Conservation (phyloP, 2,113 vertebrate species). For the Halcyon senegalensis region DNA sequence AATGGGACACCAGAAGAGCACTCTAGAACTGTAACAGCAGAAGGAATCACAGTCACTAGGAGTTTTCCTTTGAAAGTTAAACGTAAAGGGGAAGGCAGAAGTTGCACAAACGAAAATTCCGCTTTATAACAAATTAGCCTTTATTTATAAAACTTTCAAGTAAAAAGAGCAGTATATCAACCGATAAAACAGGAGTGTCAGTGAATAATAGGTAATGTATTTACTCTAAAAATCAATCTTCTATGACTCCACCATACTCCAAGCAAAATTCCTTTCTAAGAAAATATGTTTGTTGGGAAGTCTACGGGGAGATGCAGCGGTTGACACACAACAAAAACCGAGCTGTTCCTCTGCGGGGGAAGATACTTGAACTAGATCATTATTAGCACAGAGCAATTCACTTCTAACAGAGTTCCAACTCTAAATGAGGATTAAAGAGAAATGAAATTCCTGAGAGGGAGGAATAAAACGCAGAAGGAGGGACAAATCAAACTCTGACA, state of each 20-base stretch:
- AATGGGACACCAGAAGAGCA: background rate
- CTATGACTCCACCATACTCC: background rate
- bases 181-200: background rate
- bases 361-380: background rate
- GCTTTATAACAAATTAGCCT: slow-evolving; percentile 30
- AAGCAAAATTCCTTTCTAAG: background rate
- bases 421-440: background rate
- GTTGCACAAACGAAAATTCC: slow-evolving; percentile 18
- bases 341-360: background rate
- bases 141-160: slow-evolving; percentile 62
- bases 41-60: background rate
- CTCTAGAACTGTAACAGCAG: background rate
- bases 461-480: background rate
- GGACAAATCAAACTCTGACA: background rate
- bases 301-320: background rate
- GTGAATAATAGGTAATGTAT: background rate
- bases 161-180: slow-evolving; percentile 48
- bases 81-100: slow-evolving; percentile 24
- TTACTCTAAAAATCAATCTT: slow-evolving; percentile 27
- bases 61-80: background rate
- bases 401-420: background rate
- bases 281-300: background rate
- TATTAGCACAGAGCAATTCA: background rate
- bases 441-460: slow-evolving; percentile 19
- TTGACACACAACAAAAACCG: background rate